Base-by-base conservation (phyloP, 2,113 vertebrate species). In the Noturus placidus region DNA sequence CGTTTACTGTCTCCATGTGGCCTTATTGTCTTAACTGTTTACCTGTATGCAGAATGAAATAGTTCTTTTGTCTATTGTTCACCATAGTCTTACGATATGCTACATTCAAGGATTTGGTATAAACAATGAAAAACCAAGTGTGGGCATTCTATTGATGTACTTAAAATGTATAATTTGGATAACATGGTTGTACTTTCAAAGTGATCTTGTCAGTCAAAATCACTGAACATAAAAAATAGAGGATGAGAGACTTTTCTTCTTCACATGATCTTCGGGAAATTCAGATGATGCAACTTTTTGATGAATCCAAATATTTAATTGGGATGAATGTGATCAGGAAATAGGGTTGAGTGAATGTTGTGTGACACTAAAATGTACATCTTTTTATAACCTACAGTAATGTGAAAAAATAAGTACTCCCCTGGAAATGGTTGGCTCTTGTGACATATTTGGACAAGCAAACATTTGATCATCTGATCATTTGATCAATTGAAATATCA, bases 1-100 rank as follows among this genome's bases (percentile, higher is more conserved):
- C 70, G 19, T 82, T 57, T 61, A 67, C 38, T 59, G 63, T 80
- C 80, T 83, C 67, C 54, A 56, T 86, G 84, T 84, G 84, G 82
- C 86, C 52, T 33, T 38, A 17, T 67, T 87, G 56, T 81, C 38
- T 63, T 86, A 86, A 83, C 81, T 86, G 89, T 86, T 88, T 88
- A 88, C 80, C 87, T 84, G 57, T 54, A 15, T 25, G 38, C 38
- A 59, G 54, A 86, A 67, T 11, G 5, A 86, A 88, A 77, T 50
- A 19, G 25, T 59, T 54, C 38, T 79, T 79, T 88, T 82, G 61
- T 86, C 85, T 63, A 38, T 78, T 80, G 57, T 76, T 83, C 61
- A 65, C 72, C 35, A 70, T 46, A 33, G 46, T 65, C 65, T 82
- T 59, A 54, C 54, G 59, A 27, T 86, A 80, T 69, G 46, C 52